Evolutionary conservation across 2,113 vertebrate genomes (phyloP).

Genomic region (Macquaria australasica): DNA sequence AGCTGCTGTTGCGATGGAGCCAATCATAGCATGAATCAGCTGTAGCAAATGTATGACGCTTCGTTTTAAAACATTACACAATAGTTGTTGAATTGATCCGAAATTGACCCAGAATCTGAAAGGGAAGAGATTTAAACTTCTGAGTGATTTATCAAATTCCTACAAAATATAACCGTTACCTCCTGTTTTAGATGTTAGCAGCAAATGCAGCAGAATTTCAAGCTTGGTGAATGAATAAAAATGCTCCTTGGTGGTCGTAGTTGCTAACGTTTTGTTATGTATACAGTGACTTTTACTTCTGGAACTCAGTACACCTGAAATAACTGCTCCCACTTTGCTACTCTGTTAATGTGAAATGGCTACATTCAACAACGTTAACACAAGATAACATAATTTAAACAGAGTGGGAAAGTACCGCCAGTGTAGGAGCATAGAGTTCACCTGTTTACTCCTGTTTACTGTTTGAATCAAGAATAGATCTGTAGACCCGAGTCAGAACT

Average conservation of each 20-base stretch:
- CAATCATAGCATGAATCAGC: neutral
- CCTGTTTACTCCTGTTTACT: neutral
- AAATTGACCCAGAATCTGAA: no score
- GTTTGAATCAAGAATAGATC: neutral
- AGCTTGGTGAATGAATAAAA: neutral
- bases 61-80: no score
- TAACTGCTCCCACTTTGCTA: no score
- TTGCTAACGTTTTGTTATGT: neutral
- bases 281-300: no score
- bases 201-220: neutral
- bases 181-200: neutral
- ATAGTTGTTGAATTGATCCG: neutral
- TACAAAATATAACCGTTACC: neutral
- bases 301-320: no score
- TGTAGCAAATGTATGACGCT: neutral
- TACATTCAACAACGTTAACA: neutral
- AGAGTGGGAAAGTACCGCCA: neutral
- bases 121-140: no score
- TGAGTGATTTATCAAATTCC: neutral
- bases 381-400: neutral
- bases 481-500: slow-evolving; percentile 1
- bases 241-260: neutral
- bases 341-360: neutral
- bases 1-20: neutral
- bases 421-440: neutral